Evolutionary conservation across 2,888 invertebrate genomes (phyloP), one percentile per base, ranked within the genome.

Genomic region (Chymomyza amoena): DNA sequence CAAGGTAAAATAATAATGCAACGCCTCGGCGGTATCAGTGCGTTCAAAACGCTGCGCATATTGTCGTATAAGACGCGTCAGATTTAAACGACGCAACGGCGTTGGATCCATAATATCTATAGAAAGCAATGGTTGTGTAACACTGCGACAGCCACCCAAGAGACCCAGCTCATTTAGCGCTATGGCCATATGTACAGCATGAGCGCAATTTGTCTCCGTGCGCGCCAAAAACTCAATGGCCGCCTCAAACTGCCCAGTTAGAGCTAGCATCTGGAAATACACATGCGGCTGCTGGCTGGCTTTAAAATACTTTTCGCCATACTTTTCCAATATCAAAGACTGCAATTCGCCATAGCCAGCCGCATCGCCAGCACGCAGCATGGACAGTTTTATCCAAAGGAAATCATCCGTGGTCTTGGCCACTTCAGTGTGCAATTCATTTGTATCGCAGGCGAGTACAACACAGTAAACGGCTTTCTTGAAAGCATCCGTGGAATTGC

Each of bases 191-290:
- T 99, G 99, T 0, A 99, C 97, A 6, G 97, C 96, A 90, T 98
- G 98, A 15, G 96, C 95, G 87, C 96, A 94, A 89, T 95, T 95
- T 80, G 94, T 93, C 77, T 93, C 94, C 59, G 87, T 90, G 7
- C 98, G 94, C 0, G 97, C 95, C 66, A 99, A 92, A 91, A 98
- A 99, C 91, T 98, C 98, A 64, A 99, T 95, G 1, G 98, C 98
- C 0, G 98, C 96, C 92, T 99, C 99, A 92, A 98, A 99, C 91
- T 99, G 99, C 2, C 97, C 98, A 25, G 98, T 98, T 69, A 99
- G 92, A 32, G 96, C 94, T 60, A 99, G 93, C 0, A 89, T 90
- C 94, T 94, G 97, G 93, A 94, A 98, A 90, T 97, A 99, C 1
- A 98, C 93, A 83, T 97, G 95, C 0, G 98, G 98, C 87, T 98